A percentile compares a stretch with the other conserved stretches of the same genome.
phyloP scores from a whole-genome alignment of 2,888 invertebrate species.

The Heliconius aoede region DNA sequence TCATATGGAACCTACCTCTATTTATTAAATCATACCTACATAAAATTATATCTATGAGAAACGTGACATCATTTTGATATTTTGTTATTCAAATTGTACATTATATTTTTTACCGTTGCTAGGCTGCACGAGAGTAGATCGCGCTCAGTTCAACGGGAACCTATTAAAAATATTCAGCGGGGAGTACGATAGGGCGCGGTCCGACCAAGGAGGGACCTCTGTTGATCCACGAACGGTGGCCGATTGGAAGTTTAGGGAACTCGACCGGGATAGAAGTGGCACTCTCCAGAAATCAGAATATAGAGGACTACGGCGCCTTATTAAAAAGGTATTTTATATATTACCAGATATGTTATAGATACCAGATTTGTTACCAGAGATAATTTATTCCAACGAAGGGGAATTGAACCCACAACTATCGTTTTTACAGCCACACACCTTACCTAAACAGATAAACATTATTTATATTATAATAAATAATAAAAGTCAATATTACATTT shows the following conservation, averaged over 20 bases:
- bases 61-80: neutral
- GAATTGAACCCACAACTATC: no score
- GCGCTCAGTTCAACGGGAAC: constrained; percentile 91
- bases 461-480: neutral
- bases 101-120: constrained; percentile 45
- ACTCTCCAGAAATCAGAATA: constrained; percentile 92
- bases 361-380: no score
- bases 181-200: constrained; percentile 85
- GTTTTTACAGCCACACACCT: no score
- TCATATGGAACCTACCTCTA: no score
- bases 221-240: constrained; percentile 84
- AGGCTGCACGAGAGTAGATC: constrained; percentile 90
- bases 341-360: no score
- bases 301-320: constrained; percentile 89
- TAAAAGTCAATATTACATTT: neutral
- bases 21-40: no score
- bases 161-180: constrained; percentile 93
- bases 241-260: constrained; percentile 94
- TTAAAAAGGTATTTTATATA: constrained; percentile 89
- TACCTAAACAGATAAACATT: neutral
- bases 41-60: no score
- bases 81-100: neutral
- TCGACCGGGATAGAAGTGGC: constrained; percentile 92
- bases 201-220: constrained; percentile 56
- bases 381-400: no score